Evolutionary conservation across 2,888 invertebrate genomes (phyloP).

Genomic region (Ashinkailepas kermadecensis): DNA sequence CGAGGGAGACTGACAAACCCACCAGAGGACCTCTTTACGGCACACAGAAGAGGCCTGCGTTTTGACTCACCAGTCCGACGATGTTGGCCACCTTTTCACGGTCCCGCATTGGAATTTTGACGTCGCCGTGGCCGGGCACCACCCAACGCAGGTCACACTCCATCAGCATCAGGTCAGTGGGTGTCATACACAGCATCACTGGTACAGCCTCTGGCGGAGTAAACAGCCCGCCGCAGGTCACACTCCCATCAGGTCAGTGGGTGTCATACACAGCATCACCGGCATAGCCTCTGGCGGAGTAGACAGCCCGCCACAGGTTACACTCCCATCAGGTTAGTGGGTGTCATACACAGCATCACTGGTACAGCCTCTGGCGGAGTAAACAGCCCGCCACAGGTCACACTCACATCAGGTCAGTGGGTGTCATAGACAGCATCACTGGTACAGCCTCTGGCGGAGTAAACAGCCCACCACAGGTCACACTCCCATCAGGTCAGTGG

Average conservation of each 20-base stretch:
- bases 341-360: background rate
- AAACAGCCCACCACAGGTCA: too few species aligned
- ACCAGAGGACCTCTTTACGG: too few species aligned
- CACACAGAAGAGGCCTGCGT: too few species aligned
- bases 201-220: background rate
- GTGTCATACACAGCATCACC: slow-evolving; percentile 37
- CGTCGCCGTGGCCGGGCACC: slow-evolving; percentile 36
- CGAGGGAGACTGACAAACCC: too few species aligned
- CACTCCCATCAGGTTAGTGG: too few species aligned
- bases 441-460: background rate
- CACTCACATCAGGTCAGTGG: slow-evolving; percentile 26
- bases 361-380: background rate
- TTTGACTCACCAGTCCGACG: background rate
- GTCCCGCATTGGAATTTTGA: slow-evolving; percentile 13
- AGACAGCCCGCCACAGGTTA: too few species aligned
- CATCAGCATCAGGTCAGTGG: slow-evolving; percentile 45
- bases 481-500: too few species aligned
- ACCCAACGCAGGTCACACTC: slow-evolving; percentile 48
- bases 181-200: slow-evolving; percentile 36
- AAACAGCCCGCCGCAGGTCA: background rate
- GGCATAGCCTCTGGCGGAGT: background rate
- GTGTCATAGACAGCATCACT: slow-evolving; percentile 36
- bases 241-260: slow-evolving; percentile 26
- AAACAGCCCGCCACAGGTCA: background rate
- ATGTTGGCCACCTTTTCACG: slow-evolving; percentile 11